Evolutionary conservation across 1,140 invertebrate genomes (phyloP).

Genomic region (Limonius californicus): DNA sequence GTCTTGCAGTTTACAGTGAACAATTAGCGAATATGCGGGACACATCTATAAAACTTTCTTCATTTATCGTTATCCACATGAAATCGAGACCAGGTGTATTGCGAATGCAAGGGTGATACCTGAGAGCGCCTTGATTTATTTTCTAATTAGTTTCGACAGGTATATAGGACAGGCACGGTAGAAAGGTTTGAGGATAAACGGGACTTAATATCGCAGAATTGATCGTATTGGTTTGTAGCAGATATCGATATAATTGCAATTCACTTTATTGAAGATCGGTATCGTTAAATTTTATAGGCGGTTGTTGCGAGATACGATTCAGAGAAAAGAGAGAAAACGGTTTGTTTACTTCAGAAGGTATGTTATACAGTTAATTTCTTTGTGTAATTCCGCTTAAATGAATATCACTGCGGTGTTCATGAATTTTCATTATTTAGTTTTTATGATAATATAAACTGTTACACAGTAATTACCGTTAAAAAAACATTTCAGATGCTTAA

Average conservation of each 20-base stretch:
- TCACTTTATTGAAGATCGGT: constrained; percentile 10
- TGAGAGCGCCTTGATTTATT: constrained; percentile 6
- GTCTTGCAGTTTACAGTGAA: no score
- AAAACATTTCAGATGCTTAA: no score
- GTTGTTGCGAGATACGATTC: not conserved
- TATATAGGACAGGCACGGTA: not conserved
- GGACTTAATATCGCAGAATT: not conserved
- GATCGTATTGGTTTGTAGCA: not conserved
- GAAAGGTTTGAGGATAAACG: constrained; percentile 9
- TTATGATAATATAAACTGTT: no score
- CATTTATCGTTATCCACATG: not conserved
- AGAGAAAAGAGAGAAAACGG: not conserved
- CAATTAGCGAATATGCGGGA: no score
- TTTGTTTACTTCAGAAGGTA: no score
- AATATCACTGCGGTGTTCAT: no score
- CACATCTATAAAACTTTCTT: not conserved
- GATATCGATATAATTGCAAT: constrained; percentile 15
- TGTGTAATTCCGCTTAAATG: no score
- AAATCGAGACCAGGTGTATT: not conserved
- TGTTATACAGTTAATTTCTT: no score
- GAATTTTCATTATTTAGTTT: no score
- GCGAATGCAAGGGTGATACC: not conserved
- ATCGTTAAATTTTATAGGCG: constrained; percentile 10
- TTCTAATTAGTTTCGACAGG: constrained; percentile 6
- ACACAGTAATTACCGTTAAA: no score